Evolutionary conservation across 2,113 vertebrate species (phyloP), one percentile per base, ranked within the genome.

Genomic region (Grus americana): DNA sequence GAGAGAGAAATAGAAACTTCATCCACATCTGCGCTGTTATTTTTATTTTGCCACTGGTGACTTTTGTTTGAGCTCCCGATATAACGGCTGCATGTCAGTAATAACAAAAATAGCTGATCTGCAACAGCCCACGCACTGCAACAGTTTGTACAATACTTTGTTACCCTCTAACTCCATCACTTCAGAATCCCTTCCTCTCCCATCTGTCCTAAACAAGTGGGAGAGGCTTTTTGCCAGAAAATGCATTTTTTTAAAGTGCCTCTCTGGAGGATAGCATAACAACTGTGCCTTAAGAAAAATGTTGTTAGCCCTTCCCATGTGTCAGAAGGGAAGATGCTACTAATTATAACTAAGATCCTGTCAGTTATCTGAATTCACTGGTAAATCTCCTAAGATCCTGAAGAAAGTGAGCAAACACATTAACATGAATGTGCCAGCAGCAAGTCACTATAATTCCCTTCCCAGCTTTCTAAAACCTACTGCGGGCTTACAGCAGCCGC

Each of bases 331-430:
- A 92, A 95, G 61, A 30, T 91, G 79, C 52, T 89, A 44, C 86
- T 96, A 93, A 96, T 96, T 94, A 96, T 92, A 95, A 81, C 86
- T 46, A 92, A 86, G 92, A 95, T 86, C 82, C 72, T 92, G 92
- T 84, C 90, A 92, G 59, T 92, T 95, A 67, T 27, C 78, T 54
- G 55, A 92, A 91, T 91, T 91, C 44, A 5, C 72, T 74, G 72
- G 54, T 54, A 91, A 96, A 90, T 96, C 91, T 92, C 50, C 10
- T 30, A 93, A 92, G 91, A 96, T 88, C 54, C 78, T 66, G 67
- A 93, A 90, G 91, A 92, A 95, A 92, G 79, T 26, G 84, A 80
- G 78, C 75, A 92, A 93, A 91, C 47, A 90, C 86, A 70, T 95
- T 73, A 81, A 91, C 40, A 90, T 63, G 75, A 83, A 95, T 68